Conservation (phyloP, 2,113 vertebrate genomes). For the Nothobranchius furzeri region DNA sequence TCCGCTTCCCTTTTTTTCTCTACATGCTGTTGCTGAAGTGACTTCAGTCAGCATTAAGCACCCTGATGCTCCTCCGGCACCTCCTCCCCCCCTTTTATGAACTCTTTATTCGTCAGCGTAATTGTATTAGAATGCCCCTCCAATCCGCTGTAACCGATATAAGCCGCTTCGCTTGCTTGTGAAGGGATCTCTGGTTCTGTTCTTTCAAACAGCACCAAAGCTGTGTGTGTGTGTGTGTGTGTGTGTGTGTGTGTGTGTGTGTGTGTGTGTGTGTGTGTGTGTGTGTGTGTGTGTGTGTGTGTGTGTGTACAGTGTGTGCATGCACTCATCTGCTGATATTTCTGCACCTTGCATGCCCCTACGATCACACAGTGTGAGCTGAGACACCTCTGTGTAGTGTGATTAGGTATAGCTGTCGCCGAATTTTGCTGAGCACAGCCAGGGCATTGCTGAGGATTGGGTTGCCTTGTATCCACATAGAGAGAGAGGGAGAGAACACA, state of each 20-base stretch:
- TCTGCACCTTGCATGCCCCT: slow-evolving; percentile 34
- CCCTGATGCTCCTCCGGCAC: slow-evolving; percentile 43
- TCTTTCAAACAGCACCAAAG: slow-evolving; percentile 70
- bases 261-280: slow-evolving; percentile 18
- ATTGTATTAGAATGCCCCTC: slow-evolving; percentile 76
- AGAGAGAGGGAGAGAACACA: slow-evolving; percentile 20
- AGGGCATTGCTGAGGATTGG: slow-evolving; percentile 77
- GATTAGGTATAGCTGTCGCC: slow-evolving; percentile 75
- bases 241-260: slow-evolving; percentile 9
- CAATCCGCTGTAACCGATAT: slow-evolving; percentile 70
- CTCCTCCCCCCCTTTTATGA: slow-evolving; percentile 47
- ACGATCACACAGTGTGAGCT: slow-evolving; percentile 48
- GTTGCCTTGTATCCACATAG: slow-evolving; percentile 72
- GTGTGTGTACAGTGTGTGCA: slow-evolving; percentile 6
- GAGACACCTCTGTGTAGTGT: slow-evolving; percentile 69
- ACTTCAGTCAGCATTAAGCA: slow-evolving; percentile 40
- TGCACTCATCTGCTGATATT: slow-evolving; percentile 23
- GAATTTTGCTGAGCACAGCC: slow-evolving; percentile 76
- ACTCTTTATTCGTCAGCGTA: slow-evolving; percentile 67
- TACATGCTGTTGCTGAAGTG: slow-evolving; percentile 21
- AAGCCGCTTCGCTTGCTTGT: slow-evolving; percentile 69
- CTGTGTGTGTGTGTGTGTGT: slow-evolving; percentile 32
- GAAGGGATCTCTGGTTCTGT: slow-evolving; percentile 71
- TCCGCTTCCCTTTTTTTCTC: slow-evolving; percentile 42
- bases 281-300: background rate